Base-by-base conservation (phyloP, 2,797 vertebrate species). In the Gymnoscopelus microlampas region DNA sequence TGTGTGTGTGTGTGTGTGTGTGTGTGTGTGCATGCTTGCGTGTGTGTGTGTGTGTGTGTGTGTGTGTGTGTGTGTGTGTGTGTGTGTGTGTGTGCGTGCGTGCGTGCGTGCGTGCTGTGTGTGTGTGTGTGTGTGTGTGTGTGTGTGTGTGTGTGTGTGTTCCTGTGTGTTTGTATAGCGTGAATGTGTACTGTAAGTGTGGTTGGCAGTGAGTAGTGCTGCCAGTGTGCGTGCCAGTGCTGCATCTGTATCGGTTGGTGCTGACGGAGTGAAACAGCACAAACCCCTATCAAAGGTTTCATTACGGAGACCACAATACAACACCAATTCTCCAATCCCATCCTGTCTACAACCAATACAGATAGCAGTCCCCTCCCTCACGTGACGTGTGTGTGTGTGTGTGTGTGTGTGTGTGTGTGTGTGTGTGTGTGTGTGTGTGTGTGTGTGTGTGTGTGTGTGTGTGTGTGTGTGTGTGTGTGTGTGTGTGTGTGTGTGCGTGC, bases 261-360 rank as follows among this genome's bases (percentile, higher is more conserved):
- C 71, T 78, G 78, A 78, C 68, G 56, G 64, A 72, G 63, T 53
- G 29, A 68, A 79, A 74, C 50, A 3, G 32, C 80, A 60, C 65
- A 72, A 78, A 85, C 15, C 74, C 47, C 50, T 1, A 78, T 83
- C 67, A 76, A 65, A 61, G 60, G 67, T 80, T 83, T 79, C 54
- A 82, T 82, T 81, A 79, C 32, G 66, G 76, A 70, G 73, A 39
- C 35, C 35, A 39, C 35, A 39, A 7, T 39, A 39, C 66, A 68
- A 73, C 68, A 69, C 68, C 64, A 65, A 58, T 63, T 63, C 65
- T 53, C 55, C 60, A 75, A 68, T 60, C 44, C 54, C 53, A 71
- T 23, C 48, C 50, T 3, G 61, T 7, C 0, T 51, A 32, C 5
- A 53, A 32, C 63, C 66, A 69, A 26, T 53, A 56, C 3, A 48